Conservation (phyloP, 2,888 invertebrate genomes). For the Drosophila niveifrons region DNA sequence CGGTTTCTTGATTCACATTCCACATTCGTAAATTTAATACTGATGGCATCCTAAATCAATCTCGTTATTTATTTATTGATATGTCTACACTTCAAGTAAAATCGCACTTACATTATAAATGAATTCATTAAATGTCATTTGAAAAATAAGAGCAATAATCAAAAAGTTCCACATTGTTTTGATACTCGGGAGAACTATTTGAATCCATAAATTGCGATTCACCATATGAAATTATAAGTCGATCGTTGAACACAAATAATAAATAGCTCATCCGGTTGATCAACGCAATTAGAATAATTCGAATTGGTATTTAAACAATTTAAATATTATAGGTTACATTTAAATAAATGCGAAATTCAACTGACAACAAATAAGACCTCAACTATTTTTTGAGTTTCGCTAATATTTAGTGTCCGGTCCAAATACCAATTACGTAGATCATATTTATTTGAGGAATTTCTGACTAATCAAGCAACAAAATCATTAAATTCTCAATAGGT, state of each 20-base stretch:
- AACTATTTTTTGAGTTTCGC: no score
- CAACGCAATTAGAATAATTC: not conserved
- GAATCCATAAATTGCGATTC: not conserved
- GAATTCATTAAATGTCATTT: not conserved
- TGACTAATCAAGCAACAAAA: no score
- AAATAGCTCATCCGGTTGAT: not conserved
- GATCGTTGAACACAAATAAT: not conserved
- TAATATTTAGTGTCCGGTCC: no score
- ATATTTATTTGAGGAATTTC: no score
- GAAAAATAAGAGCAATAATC: not conserved
- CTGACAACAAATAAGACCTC: no score
- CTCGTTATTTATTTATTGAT: not conserved
- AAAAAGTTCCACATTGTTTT: not conserved
- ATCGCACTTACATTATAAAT: slow-evolving; percentile 4
- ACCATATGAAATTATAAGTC: not conserved
- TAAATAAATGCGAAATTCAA: no score
- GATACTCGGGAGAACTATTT: not conserved
- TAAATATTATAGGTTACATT: no score
- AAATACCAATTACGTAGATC: no score
- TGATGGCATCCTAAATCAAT: not conserved
- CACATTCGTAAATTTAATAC: slow-evolving; percentile 25
- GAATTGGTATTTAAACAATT: no score
- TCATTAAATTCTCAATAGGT: no score
- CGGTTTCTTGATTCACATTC: slow-evolving; percentile 17
- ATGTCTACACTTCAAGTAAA: not conserved